Evolutionary conservation across 2,113 vertebrate species (phyloP).

Genomic region (Tupaia chinensis): DNA sequence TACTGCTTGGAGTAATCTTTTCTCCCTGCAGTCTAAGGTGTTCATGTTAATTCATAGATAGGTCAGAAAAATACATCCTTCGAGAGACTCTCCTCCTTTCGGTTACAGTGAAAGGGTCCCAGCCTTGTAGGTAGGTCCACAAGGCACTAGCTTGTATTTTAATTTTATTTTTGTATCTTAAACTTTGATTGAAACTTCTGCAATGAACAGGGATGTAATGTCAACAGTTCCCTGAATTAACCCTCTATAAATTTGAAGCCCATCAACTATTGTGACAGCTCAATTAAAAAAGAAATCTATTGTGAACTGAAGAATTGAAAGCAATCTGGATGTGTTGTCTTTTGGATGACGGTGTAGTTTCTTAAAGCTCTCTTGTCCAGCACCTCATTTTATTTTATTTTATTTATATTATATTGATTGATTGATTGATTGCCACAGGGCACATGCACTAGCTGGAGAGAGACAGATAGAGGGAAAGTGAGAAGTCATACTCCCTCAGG

Average conservation of each 20-base stretch:
- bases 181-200: conserved; percentile 65
- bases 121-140: neutral
- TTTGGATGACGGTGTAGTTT: neutral
- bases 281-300: conserved; percentile 17
- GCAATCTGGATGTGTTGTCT: neutral
- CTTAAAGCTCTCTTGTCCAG: neutral
- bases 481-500: no score
- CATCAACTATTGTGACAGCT: conserved; percentile 33
- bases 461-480: no score
- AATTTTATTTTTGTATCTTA: conserved; percentile 76
- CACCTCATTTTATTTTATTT: no score
- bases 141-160: neutral
- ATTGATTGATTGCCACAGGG: no score
- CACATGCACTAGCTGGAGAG: no score
- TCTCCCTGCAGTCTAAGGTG: neutral
- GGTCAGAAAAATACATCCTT: neutral
- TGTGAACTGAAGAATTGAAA: neutral
- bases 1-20: neutral
- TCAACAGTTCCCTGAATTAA: conserved; percentile 56
- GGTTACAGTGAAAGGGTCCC: neutral
- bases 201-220: conserved; percentile 56
- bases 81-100: neutral
- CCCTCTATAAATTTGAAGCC: conserved; percentile 36
- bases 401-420: no score
- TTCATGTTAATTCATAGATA: neutral